These are phyloP conservation scores for Andrena dorsata DNA, from an alignment of 2,888 invertebrate genomes.

Conservation along the genomic window DNA sequence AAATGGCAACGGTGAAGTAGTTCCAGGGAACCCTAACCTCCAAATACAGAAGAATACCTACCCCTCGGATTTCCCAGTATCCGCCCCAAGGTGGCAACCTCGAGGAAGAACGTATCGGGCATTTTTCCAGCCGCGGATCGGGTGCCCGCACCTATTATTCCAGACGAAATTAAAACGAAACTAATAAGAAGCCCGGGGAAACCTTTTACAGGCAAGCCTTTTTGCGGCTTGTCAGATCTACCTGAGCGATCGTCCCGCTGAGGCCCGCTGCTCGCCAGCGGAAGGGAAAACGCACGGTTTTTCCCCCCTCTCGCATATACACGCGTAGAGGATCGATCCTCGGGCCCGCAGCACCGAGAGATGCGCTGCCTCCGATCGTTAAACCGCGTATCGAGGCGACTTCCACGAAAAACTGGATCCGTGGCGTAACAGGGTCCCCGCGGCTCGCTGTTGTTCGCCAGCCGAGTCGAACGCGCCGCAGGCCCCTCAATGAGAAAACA, in stretches of 20 bases:
- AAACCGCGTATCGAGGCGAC: conserved; percentile 61
- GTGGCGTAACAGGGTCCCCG: conserved; percentile 49
- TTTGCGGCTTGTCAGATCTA: conserved; percentile 56
- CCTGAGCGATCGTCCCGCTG: conserved; percentile 57
- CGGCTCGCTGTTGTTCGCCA: conserved; percentile 56
- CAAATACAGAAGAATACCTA: too few species aligned
- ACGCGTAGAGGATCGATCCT: conserved; percentile 5
- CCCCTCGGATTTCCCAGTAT: conserved; percentile 35
- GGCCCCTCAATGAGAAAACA: conserved; percentile 39
- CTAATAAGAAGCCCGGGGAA: conserved; percentile 23
- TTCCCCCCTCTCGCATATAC: conserved; percentile 36
- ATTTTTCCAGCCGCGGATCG: conserved; percentile 47
- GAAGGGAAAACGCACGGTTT: conserved; percentile 61
- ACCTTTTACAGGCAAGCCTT: conserved; percentile 50
- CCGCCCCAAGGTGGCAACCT: background rate
- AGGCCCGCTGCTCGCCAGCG: conserved; percentile 32
- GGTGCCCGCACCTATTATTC: conserved; percentile 44
- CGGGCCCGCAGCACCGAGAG: background rate
- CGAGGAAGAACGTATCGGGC: too few species aligned
- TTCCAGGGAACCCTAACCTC: too few species aligned
- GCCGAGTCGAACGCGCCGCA: conserved; percentile 23
- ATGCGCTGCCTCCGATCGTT: conserved; percentile 55
- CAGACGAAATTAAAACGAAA: conserved; percentile 53
- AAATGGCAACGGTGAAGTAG: too few species aligned
- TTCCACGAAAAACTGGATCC: conserved; percentile 69